Percentiles rank a stretch among this genome's conserved stretches.
Evolutionary conservation across 2,797 vertebrate species (phyloP).

Genomic region (Poecilia wingei): DNA sequence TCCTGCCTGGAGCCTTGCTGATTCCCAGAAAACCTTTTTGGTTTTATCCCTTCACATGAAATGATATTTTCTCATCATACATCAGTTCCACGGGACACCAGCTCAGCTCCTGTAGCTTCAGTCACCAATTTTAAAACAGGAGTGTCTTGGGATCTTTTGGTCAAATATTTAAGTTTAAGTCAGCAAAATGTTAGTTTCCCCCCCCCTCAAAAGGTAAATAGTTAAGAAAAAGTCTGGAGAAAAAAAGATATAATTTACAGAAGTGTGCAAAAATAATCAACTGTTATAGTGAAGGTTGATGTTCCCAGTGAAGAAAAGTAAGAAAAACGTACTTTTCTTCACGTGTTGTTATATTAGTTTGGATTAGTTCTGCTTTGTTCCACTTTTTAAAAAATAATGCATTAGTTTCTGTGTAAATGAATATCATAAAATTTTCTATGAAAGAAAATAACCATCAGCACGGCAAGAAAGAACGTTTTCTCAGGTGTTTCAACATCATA

Average conservation of each 20-base stretch:
- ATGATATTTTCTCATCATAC: neutral
- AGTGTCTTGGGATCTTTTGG: neutral
- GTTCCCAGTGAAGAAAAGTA: neutral
- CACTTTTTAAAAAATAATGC: neutral
- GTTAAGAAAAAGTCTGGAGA: neutral
- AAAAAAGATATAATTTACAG: neutral
- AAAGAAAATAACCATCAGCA: neutral
- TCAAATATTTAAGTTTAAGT: neutral
- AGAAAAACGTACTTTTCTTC: neutral
- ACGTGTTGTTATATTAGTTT: neutral
- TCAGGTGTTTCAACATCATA: neutral
- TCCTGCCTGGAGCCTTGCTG: constrained; percentile 6
- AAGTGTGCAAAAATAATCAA: neutral
- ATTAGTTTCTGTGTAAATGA: neutral
- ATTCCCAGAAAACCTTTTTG: neutral
- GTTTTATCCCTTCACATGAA: neutral
- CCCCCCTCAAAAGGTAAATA: neutral
- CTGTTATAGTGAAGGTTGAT: neutral
- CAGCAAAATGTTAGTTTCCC: neutral
- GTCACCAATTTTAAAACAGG: constrained; percentile 33
- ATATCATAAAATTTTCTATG: neutral
- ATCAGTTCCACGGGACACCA: constrained; percentile 5
- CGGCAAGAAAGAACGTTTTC: neutral
- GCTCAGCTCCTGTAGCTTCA: neutral
- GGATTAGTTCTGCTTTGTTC: neutral